Base-by-base conservation (phyloP, 2,888 invertebrate species). In the Stenurella melanura region DNA sequence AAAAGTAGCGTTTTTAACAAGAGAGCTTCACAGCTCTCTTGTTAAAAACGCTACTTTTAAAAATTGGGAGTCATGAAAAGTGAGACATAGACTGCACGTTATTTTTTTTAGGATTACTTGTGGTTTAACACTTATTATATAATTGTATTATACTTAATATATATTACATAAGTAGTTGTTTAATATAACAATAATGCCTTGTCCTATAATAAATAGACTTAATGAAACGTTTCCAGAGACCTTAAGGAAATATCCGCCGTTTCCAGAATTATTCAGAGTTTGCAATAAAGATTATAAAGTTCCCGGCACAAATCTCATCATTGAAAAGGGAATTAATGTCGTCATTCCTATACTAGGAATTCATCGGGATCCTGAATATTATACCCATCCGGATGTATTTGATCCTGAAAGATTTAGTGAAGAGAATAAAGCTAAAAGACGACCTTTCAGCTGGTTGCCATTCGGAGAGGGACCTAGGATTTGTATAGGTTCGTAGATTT, bases 181-280 rank as follows among this genome's bases (percentile, higher is more conserved):
- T 26, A 26, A 26, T 26, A 5, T 34, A 7, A 34, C 3, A 34
- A 2, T 2, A 26, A 34, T 34, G 7, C 30, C 7, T 34, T 7
- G 30, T 34, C 3, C 30, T 34, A 26, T 26, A n/a, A 34, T 34
- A 2, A 12, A 42, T 42, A 38, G 1, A 15, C 4, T 50, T 6
- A 15, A n/a, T n/a, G n/a, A 50, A 6, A 42, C 1, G n/a, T 70
- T 84, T 81, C 67, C 83, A 86, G 89, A 90, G 82, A 87, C 88
- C 0, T 79, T 89, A 19, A 82, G 90, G 21, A 82, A 86, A 60
- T 87, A 87, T 73, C 88, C 89, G 6, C 85, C 88, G 5, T 80
- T 86, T 6, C 77, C 84, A 2, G 57, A 82, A 5, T 12, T 64
- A 50, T 18, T 42, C 42, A 64, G 86, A 26, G 61, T 78, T 19